Evolutionary conservation across 2,888 invertebrate genomes (phyloP), one percentile per base, ranked within the genome.

Genomic region (Therioaphis trifolii): DNA sequence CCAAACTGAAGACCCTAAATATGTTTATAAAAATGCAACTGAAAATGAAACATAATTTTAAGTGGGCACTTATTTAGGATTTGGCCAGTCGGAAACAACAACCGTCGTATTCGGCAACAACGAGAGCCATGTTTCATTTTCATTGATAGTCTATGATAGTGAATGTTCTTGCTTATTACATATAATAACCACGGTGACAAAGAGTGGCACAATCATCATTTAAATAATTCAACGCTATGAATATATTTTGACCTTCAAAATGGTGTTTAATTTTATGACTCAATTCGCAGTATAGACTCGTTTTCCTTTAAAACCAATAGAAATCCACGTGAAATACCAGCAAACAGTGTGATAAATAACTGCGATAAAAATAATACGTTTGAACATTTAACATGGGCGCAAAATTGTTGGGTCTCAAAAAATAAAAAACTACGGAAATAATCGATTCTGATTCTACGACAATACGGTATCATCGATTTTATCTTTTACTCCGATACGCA

Each of bases 221-320:
- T 52, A 5, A 35, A 52, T 52, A 52, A 55, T 21, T 14, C 29
- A 29, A 72, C 49, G 52, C 72, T n/a, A n/a, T 72, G 15, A 11
- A 49, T 27, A 49, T 35, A 12, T 12, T 52, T 52, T 66, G 27
- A 77, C 77, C 77, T 77, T 77, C 63, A 63, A 49, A 46, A 35
- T 43, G 40, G 68, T 18, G 35, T 68, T 68, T 35, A n/a, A 9
- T 68, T 68, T 68, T n/a, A 35, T 35, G 35, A 68, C 18, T 12
- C 18, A 40, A 29, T 29, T 68, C 35, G n/a, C 35, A 15, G 29
- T n/a, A 21, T 35, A 15, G 15, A 35, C 29, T 66, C 4, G 35
- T 66, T 29, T 66, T 66, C 66, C 24, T 58, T 24, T 58, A 24
- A 24, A 21, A 12, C 11, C 9, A 58, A 21, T 58, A 21, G 18